phyloP scores from a whole-genome alignment of 2,113 vertebrate genomes.

The Pygoscelis adeliae region DNA sequence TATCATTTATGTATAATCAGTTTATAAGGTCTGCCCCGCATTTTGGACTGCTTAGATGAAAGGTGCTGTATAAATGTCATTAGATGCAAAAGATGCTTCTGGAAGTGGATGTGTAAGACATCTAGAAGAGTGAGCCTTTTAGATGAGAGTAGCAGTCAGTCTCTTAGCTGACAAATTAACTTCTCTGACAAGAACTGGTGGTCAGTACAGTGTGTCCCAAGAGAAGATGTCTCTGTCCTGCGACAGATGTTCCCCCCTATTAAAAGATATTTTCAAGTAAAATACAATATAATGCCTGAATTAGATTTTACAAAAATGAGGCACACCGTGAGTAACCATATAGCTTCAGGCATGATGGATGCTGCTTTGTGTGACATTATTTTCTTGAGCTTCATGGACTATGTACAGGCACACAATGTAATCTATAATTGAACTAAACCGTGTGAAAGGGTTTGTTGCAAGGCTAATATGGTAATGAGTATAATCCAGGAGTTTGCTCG shows the following conservation, averaged over 20 bases:
- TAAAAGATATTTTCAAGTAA: constrained; percentile 40
- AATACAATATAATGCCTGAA: constrained; percentile 30
- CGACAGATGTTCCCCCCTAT: neutral
- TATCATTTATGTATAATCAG: neutral
- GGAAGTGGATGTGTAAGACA: neutral
- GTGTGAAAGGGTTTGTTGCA: constrained; percentile 23
- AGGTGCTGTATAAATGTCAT: neutral
- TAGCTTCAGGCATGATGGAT: constrained; percentile 2
- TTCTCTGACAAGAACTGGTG: neutral
- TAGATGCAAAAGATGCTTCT: neutral
- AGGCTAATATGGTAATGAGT: constrained; percentile 42
- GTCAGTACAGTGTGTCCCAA: neutral
- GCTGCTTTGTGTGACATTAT: constrained; percentile 17
- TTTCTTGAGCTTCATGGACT: neutral
- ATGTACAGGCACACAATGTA: neutral
- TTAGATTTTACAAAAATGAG: constrained; percentile 5
- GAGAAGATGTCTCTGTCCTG: neutral
- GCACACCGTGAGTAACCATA: neutral
- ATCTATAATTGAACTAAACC: constrained; percentile 42
- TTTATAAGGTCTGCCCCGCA: neutral
- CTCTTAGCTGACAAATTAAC: constrained; percentile 1
- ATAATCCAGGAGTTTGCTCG: neutral
- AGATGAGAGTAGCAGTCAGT: neutral
- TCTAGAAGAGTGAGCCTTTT: neutral
- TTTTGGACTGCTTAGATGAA: neutral